Base-by-base conservation (phyloP, 2,113 vertebrate species). In the Capreolus pygargus region DNA sequence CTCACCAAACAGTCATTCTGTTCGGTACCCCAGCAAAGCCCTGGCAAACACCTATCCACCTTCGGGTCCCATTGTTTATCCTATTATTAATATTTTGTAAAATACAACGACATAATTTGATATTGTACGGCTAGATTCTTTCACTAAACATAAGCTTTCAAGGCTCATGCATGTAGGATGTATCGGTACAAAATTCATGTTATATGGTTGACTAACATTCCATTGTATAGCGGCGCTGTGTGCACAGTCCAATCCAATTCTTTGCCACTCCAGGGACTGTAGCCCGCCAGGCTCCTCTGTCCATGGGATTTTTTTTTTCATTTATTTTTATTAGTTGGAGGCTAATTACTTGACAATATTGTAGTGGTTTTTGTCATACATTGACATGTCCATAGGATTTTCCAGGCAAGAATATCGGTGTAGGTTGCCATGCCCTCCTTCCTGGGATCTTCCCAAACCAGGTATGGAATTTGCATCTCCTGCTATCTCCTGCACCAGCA, bases 221-320 rank as follows among this genome's bases (percentile, higher is more conserved):
- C 19, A 70, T 23, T 23, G 67, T 70, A 39, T 70, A 39, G 19
- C 12, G 17, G 10, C 12, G 67, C n/a, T 10, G 2, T 36, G 2
- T 12, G 19, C 5, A 0, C 67, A 70, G n/a, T 70, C n/a, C n/a
- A 70, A 11, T 23, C 19, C 5, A 0, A 70, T 39, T n/a, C 9
- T 70, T 70, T 70, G 67, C 67, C n/a, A 36, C n/a, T 19, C 19
- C 67, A 6, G 12, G n/a, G 33, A 10, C 67, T 39, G 10, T 3
- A 39, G 17, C 67, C 67, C 10, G 0, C n/a, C n/a, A 70, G 12
- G 6, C 23, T 43, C 11, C 36, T 74, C 70, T 74, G 36, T 27
- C 70, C 70, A 76, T 4, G 23, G 23, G 12, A 3, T 43, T 39
- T 39, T 39, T 39, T 39, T 39, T 39, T 39, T 39, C 39, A 39